Base-by-base conservation (phyloP, 2,888 invertebrate species). In the Blomia tropicalis region DNA sequence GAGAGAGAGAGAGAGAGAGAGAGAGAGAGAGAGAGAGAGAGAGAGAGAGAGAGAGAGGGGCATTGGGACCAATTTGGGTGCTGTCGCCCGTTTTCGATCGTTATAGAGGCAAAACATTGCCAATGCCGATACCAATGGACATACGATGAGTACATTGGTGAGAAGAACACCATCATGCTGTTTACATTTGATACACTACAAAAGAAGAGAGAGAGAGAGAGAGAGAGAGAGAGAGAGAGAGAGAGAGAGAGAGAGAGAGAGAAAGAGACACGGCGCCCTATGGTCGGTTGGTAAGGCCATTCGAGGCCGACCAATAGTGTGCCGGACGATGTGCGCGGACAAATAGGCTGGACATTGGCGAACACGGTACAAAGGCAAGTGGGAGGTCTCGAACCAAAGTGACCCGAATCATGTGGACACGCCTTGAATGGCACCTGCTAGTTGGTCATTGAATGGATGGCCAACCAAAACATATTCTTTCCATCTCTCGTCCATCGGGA, bases 61-160 rank as follows among this genome's bases (percentile, higher is more conserved):
- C n/a, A n/a, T n/a, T n/a, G n/a, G n/a, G n/a, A n/a, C 51, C 51
- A 47, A 47, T 47, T 47, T 47, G n/a, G 41, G 51, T 47, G 51
- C 51, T 27, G 7, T 22, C 23, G 7, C 7, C 51, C 41, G 41
- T 14, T 17, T 14, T n/a, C 41, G 14, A n/a, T 47, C 51, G 51
- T 47, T 47, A 47, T 47, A 47, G 51, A 47, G 51, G 51, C 51
- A n/a, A n/a, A n/a, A n/a, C n/a, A n/a, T n/a, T n/a, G n/a, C n/a
- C n/a, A n/a, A n/a, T n/a, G n/a, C n/a, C n/a, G n/a, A n/a, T n/a
- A n/a, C n/a, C n/a, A n/a, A n/a, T n/a, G n/a, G n/a, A n/a, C n/a
- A n/a, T n/a, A 41, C 41, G n/a, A 7, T 47, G 22, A 22, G 51
- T 7, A 47, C 51, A 25, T n/a, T 14, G 41, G 41, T 41, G 14